Evolutionary conservation across 2,797 vertebrate genomes (phyloP), one percentile per base, ranked within the genome.

Genomic region (Phataginus tricuspis): DNA sequence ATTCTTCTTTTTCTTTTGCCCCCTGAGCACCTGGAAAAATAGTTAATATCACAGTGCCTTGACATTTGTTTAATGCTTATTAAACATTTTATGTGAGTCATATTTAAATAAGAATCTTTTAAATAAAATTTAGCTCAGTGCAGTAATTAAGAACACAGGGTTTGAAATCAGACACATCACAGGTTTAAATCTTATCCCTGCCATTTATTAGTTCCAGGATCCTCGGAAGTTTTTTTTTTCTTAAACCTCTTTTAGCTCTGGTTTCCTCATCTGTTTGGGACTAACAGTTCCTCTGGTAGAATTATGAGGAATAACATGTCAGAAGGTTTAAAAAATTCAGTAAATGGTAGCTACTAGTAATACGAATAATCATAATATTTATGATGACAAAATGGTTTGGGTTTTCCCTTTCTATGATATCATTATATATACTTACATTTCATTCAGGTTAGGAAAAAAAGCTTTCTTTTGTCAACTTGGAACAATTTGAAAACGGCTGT

Each of bases 51-150:
- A 29, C 19, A 90, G 82, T 86, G 42, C 64, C 95, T 86, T 90
- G 71, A 71, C 55, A 95, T 45, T 45, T 45, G 45, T 45, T 45
- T 45, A 57, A 53, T 90, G 15, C 86, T 88, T 68, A 34, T 82
- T 95, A 83, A 86, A 59, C 57, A 74, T 89, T 94, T 94, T 72
- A 63, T 92, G 77, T 94, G 53, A 88, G 86, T 77, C 51, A 86
- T 75, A 75, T 79, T 95, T 95, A 92, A 96, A 78, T 64, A 94
- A 92, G 49, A 79, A 51, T 77, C 13, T 87, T 87, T 92, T 71
- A 55, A 91, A 89, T 95, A 80, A 86, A 96, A 63, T 74, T 19
- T 77, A 91, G 23, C 23, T 68, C 57, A 82, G 69, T 90, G 13
- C 4, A 19, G 29, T 93, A 71, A 96, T 93, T 95, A 95, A 86